Evolutionary conservation across 2,797 vertebrate genomes (phyloP), one percentile per base, ranked within the genome.

Genomic region (Channallabes apus): DNA sequence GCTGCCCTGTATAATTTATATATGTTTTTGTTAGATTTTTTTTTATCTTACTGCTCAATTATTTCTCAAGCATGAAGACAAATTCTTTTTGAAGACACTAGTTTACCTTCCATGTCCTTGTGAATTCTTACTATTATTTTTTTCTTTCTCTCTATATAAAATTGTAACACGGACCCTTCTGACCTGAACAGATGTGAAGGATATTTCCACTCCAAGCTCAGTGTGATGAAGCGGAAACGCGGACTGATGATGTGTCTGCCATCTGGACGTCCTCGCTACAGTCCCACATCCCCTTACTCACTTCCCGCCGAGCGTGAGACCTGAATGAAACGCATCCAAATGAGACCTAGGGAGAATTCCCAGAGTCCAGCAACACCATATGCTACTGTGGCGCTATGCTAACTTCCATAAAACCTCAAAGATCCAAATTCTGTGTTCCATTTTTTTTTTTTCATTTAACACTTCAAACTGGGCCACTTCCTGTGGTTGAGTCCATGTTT

Each of bases 271-370:
- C 85, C 88, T 89, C 91, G 91, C 90, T 89, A 92, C 92, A 91
- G 92, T 83, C 92, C 93, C 93, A 92, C 92, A 94, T 93, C 93
- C 93, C 91, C 91, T 94, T 94, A 90, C 92, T 91, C 91, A 88
- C 90, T 88, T 91, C 94, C 95, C 94, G 92, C 92, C 91, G 95
- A 92, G 94, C 92, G 92, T 91, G 90, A 96, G 93, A 95, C 93
- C 93, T 93, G 95, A 95, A 95, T 96, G 95, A 95, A 96, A 96
- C 91, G 93, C 92, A 93, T 95, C 95, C 95, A 96, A 93, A 91
- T 93, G 93, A 93, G 93, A 96, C 93, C 93, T 93, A 91, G 95
- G 93, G 94, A 96, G 96, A 96, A 96, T 97, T 96, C 96, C 95
- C 94, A 93, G 93, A 91, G 92, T 91, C 83, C 89, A 92, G 95